A percentile compares a stretch with the other conserved stretches of the same genome.
phyloP scores from a whole-genome alignment of 2,113 vertebrate genomes.

The Strigops habroptila region DNA sequence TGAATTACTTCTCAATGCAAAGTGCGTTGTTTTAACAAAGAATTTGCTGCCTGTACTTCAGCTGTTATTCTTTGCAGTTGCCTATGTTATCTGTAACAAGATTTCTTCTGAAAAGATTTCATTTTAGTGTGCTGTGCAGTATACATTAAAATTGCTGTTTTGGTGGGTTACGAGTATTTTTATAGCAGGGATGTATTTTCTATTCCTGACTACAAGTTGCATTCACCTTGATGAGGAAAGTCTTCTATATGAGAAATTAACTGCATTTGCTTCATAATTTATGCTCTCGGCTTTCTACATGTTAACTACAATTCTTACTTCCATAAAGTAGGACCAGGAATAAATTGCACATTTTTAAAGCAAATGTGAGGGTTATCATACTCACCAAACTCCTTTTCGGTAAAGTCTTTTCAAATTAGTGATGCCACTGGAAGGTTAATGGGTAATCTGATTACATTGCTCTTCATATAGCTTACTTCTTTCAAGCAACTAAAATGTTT shows the following conservation, averaged over 20 bases:
- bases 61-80: background rate
- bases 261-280: background rate
- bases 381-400: background rate
- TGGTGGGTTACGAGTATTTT: background rate
- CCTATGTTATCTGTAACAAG: background rate
- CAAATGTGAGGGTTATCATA: background rate
- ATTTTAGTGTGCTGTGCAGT: background rate
- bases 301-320: background rate
- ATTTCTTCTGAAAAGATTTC: background rate
- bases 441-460: background rate
- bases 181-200: background rate
- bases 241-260: background rate
- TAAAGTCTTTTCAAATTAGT: slow-evolving; percentile 6
- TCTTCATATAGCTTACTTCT: background rate
- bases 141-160: background rate
- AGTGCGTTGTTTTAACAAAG: slow-evolving; percentile 9
- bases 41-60: background rate
- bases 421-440: background rate
- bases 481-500: background rate
- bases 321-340: background rate
- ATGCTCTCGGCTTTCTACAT: background rate
- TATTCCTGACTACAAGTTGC: background rate
- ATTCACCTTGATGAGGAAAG: background rate
- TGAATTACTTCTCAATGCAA: background rate
- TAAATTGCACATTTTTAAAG: background rate